Base-by-base conservation (phyloP, 1,140 invertebrate genomes). In the Bombus polaris region DNA sequence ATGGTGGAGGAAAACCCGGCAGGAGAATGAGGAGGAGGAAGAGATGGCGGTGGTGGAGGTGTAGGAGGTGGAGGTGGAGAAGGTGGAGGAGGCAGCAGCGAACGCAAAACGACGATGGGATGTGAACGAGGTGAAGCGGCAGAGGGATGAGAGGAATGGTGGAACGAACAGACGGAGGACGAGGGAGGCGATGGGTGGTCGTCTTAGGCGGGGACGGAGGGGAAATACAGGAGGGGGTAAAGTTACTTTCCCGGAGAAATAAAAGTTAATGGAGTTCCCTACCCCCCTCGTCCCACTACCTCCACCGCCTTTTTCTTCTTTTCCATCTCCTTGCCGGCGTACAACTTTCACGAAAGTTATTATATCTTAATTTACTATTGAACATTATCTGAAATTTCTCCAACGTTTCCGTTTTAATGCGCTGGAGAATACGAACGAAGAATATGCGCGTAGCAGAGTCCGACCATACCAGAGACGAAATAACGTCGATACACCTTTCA, bases 201-300 rank as follows among this genome's bases (percentile, higher is more conserved):
- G 57, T 77, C 57, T 42, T 65, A 37, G 42, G 72, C 76, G 62
- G 35, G 42, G 81, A n/a, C 25, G 57, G 57, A 80, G 57, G 70
- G 32, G 70, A 57, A 85, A 37, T 32, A 78, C 78, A 77, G 88
- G 87, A 83, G 78, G 83, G 85, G 89, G 89, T 91, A 86, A 93
- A 93, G 90, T 93, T 93, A 94, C 92, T 94, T 94, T 94, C 92
- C 86, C 93, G 90, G 91, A 93, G 93, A 94, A 95, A 95, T 95
- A 95, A 94, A 94, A 94, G 93, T 94, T 94, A 94, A 94, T 94
- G 91, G 93, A 94, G 91, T 94, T 94, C 92, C 92, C 85, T 91
- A 84, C 85, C 90, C 88, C 77, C 76, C 65, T 35, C 62, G 86
- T 75, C 68, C 59, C 71, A 18, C 72, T 44, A 13, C 39, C 73